Base-by-base conservation (phyloP, 2,797 vertebrate species). In the Cuniculus paca region DNA sequence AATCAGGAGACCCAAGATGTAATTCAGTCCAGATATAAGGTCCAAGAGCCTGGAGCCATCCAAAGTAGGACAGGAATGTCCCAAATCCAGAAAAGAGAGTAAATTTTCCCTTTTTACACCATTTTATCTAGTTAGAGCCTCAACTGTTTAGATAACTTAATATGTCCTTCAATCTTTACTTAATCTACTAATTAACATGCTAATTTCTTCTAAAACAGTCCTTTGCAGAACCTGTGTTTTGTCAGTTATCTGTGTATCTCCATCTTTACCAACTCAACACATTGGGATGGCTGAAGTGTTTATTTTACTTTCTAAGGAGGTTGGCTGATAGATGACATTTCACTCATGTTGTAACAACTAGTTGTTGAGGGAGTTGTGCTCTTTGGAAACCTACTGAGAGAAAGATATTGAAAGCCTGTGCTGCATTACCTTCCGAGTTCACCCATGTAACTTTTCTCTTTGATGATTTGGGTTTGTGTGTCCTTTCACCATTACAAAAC, bases 401-500 rank as follows among this genome's bases (percentile, higher is more conserved):
- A 13, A 22, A 58, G 26, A 42, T 5, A 82, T 45, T 36, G 42
- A 45, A 52, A 72, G 2, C 48, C 45, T 68, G 4, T 65, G 12
- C 8, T 28, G 39, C 0, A 61, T 90, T 90, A 63, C 26, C 54
- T 31, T 8, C 4, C 20, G 34, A 72, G 16, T n/a, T 88, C 42
- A 42, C 34, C 34, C 24, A 8, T 14, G 10, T 2, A 58, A 1
- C 65, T 72, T 91, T 93, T 83, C 45, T 63, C 48, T 93, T 90
- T 36, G 34, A 34, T 90, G 26, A 90, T 86, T 82, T 85, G 77
- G 17, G 42, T 82, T 26, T 48, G 31, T 86, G n/a, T 72, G 42
- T 78, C 34, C 22, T 90, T 77, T 92, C 56, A 86, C 26, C 45
- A n/a, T 50, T 70, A 54, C 86, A 86, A 93, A 92, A 50, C 42